Conservation (phyloP, 2,797 vertebrate species). For the Sebastolobus alascanus region DNA sequence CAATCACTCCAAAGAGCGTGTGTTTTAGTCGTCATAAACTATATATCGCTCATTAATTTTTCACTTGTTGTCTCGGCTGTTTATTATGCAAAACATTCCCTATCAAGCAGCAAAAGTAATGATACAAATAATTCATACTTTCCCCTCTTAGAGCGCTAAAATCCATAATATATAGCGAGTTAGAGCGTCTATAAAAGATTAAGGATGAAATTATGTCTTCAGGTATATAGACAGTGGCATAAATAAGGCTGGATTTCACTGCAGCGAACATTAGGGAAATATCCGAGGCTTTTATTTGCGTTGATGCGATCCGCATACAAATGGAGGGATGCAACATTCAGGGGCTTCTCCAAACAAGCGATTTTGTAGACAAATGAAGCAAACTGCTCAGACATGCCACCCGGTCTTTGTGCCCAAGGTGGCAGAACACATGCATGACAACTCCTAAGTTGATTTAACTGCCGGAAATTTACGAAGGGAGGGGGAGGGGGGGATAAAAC, state of each 20-base stretch:
- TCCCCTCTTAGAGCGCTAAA: slow-evolving; percentile 50
- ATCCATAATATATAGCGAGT: slow-evolving; percentile 60
- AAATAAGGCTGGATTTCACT: slow-evolving; percentile 68
- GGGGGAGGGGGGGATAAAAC: slow-evolving; percentile 5
- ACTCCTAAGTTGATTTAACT: slow-evolving; percentile 45
- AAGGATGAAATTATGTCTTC: slow-evolving; percentile 61
- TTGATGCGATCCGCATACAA: slow-evolving; percentile 73
- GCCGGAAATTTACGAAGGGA: slow-evolving; percentile 34
- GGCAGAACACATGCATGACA: slow-evolving; percentile 46
- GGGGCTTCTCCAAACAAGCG: slow-evolving; percentile 63
- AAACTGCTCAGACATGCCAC: slow-evolving; percentile 46
- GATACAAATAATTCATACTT: slow-evolving; percentile 73
- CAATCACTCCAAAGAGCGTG: slow-evolving; percentile 45
- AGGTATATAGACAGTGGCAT: slow-evolving; percentile 60
- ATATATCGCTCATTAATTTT: slow-evolving; percentile 72
- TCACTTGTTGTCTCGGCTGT: slow-evolving; percentile 66
- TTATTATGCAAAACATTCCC: slow-evolving; percentile 74
- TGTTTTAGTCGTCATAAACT: slow-evolving; percentile 46
- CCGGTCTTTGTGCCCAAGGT: slow-evolving; percentile 34
- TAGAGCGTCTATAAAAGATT: slow-evolving; percentile 52
- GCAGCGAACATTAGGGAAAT: slow-evolving; percentile 77
- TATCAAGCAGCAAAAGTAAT: slow-evolving; percentile 68
- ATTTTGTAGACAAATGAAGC: slow-evolving; percentile 75
- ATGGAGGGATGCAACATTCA: slow-evolving; percentile 62
- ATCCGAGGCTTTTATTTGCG: slow-evolving; percentile 61